Percentiles rank a stretch among this genome's conserved stretches.
Evolutionary conservation across 2,113 vertebrate species (phyloP).

Genomic region (Gobius niger): DNA sequence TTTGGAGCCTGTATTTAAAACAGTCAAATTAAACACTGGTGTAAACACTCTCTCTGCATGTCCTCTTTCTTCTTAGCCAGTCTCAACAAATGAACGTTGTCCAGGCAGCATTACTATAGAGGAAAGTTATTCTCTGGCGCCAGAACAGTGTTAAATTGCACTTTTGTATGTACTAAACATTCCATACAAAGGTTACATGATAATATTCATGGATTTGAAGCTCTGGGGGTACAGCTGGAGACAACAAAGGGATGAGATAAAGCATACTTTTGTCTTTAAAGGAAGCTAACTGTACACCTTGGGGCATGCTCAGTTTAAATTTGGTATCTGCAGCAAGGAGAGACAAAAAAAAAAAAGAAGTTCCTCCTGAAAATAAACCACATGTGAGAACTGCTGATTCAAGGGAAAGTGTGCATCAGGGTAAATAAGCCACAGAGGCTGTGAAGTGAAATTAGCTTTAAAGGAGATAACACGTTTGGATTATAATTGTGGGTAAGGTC

Average conservation of each 20-base stretch:
- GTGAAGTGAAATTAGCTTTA: slow-evolving; percentile 42
- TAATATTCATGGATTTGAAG: neutral
- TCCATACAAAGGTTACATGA: too few relatives aligned
- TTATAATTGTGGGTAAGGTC: slow-evolving; percentile 51
- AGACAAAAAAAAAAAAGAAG: neutral
- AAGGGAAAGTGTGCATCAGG: slow-evolving; percentile 13
- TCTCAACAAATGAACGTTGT: too few relatives aligned
- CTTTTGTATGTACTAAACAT: too few relatives aligned
- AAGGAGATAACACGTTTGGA: slow-evolving; percentile 50
- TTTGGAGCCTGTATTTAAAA: too few relatives aligned
- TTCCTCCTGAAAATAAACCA: slow-evolving; percentile 28
- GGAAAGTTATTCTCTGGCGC: too few relatives aligned
- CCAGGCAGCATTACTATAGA: too few relatives aligned
- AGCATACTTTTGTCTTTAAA: slow-evolving; percentile 13
- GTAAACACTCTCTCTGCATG: too few relatives aligned
- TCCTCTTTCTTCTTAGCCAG: too few relatives aligned
- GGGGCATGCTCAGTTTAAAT: slow-evolving; percentile 28
- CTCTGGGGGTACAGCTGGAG: slow-evolving; percentile 23
- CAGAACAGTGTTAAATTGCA: too few relatives aligned
- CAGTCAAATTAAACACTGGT: too few relatives aligned
- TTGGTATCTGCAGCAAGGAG: slow-evolving; percentile 15
- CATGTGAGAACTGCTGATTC: slow-evolving; percentile 35
- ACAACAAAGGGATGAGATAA: slow-evolving; percentile 18
- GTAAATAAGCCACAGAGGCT: slow-evolving; percentile 47
- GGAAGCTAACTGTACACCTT: slow-evolving; percentile 14